Conservation (phyloP, 1,140 invertebrate species). For the Cryptotermes secundus region DNA sequence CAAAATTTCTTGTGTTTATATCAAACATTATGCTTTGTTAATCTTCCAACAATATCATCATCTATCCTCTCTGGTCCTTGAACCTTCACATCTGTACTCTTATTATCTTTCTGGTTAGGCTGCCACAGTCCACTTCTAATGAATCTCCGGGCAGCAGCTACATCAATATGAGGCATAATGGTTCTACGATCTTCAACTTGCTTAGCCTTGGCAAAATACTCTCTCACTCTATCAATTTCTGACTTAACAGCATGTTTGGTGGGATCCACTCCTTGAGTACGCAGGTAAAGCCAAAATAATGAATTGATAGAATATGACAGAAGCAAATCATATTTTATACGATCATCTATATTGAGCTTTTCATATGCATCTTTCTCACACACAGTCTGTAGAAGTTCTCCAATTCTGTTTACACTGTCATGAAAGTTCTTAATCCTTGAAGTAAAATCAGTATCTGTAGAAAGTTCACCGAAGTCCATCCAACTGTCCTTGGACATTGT, state of each 20-base stretch:
- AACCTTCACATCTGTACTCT: background rate
- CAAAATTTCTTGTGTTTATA: too few species aligned
- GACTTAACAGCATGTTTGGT: conserved; percentile 38
- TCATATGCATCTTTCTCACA: conserved; percentile 46
- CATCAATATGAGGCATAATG: conserved; percentile 55
- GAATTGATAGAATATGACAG: conserved; percentile 58
- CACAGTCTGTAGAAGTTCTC: conserved; percentile 45
- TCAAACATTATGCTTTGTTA: too few species aligned
- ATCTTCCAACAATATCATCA: too few species aligned
- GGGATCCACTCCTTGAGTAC: conserved; percentile 55
- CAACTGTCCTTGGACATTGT: background rate
- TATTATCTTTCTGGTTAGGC: conserved; percentile 39
- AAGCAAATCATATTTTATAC: conserved; percentile 61
- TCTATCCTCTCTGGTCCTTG: too few species aligned
- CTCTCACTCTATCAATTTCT: conserved; percentile 57
- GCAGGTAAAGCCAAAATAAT: conserved; percentile 59
- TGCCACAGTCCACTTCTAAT: conserved; percentile 58
- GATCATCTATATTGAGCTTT: conserved; percentile 53
- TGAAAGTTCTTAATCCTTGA: conserved; percentile 53
- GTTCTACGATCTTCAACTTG: conserved; percentile 54
- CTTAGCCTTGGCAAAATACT: conserved; percentile 59
- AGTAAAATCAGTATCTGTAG: conserved; percentile 48
- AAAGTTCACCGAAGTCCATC: conserved; percentile 40
- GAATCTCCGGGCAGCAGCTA: conserved; percentile 57
- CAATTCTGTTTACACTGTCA: conserved; percentile 52